Evolutionary conservation across 2,113 vertebrate genomes (phyloP).

Genomic region (Eurystomus gularis): DNA sequence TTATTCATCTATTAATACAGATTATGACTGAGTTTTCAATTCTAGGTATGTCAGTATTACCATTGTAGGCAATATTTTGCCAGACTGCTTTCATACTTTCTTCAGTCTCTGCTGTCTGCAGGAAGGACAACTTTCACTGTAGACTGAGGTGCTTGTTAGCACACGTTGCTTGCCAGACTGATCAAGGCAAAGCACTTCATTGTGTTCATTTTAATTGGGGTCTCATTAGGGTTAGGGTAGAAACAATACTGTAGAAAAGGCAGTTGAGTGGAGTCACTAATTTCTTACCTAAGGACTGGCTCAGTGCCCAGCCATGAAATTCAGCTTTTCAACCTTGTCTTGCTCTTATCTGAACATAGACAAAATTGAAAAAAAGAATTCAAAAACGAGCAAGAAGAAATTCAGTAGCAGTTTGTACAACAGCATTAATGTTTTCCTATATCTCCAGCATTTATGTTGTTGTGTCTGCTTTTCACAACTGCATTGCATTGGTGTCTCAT

Average conservation of each 20-base stretch:
- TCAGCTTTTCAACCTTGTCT: neutral
- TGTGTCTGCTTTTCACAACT: neutral
- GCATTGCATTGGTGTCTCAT: accelerated
- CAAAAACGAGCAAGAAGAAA: neutral
- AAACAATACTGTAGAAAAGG: neutral
- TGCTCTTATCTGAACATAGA: neutral
- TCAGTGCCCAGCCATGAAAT: neutral
- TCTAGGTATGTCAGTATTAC: neutral
- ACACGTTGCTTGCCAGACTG: neutral
- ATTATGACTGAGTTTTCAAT: neutral
- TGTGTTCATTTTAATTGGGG: neutral
- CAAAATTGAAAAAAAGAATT: neutral
- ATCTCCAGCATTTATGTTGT: neutral
- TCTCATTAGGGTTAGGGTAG: neutral
- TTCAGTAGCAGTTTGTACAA: neutral
- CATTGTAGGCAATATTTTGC: neutral
- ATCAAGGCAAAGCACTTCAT: neutral
- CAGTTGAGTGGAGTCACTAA: accelerated
- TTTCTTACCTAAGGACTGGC: neutral
- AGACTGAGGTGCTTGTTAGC: neutral
- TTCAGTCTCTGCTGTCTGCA: neutral
- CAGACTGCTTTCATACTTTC: neutral
- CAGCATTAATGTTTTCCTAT: neutral
- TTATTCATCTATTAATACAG: neutral
- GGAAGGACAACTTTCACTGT: neutral